Evolutionary conservation across 2,888 invertebrate genomes (phyloP).

Genomic region (Ochropleura plecta): DNA sequence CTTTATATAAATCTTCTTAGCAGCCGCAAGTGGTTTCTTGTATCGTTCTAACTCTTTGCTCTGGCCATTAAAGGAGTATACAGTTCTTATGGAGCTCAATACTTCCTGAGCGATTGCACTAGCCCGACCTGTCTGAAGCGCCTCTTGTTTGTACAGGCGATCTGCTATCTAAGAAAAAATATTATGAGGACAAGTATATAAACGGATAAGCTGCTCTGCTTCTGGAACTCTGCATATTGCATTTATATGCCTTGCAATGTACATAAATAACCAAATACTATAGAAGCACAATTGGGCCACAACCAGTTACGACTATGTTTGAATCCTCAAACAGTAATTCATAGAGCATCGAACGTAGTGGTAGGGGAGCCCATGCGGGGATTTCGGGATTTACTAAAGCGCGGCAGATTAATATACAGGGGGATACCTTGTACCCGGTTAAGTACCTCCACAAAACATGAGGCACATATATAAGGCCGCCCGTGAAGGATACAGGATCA

Average conservation of each 20-base stretch:
- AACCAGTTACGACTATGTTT: background rate
- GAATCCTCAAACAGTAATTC: background rate
- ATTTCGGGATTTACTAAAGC: too few relatives aligned
- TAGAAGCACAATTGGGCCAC: background rate
- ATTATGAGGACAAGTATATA: slow-evolving; percentile 4
- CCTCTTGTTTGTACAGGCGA: slow-evolving; percentile 90
- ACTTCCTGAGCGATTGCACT: slow-evolving; percentile 95
- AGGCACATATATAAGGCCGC: too few relatives aligned
- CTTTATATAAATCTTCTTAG: slow-evolving; percentile 92
- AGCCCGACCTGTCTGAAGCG: slow-evolving; percentile 93
- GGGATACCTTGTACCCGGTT: too few relatives aligned
- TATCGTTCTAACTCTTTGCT: slow-evolving; percentile 92
- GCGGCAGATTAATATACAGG: too few relatives aligned
- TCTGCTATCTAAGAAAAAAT: slow-evolving; percentile 66
- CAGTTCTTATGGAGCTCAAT: slow-evolving; percentile 93
- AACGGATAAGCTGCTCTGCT: background rate
- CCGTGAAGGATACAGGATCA: too few relatives aligned
- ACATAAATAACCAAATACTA: background rate
- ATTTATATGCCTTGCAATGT: background rate
- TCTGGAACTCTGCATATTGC: background rate
- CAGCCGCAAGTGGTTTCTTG: slow-evolving; percentile 89
- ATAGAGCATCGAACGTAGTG: background rate
- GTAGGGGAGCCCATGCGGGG: too few relatives aligned
- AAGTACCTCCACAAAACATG: too few relatives aligned
- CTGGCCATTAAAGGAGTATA: slow-evolving; percentile 94